Evolutionary conservation across 2,797 vertebrate genomes (phyloP), one percentile per base, ranked within the genome.

Genomic region (Telmatherina bonti): DNA sequence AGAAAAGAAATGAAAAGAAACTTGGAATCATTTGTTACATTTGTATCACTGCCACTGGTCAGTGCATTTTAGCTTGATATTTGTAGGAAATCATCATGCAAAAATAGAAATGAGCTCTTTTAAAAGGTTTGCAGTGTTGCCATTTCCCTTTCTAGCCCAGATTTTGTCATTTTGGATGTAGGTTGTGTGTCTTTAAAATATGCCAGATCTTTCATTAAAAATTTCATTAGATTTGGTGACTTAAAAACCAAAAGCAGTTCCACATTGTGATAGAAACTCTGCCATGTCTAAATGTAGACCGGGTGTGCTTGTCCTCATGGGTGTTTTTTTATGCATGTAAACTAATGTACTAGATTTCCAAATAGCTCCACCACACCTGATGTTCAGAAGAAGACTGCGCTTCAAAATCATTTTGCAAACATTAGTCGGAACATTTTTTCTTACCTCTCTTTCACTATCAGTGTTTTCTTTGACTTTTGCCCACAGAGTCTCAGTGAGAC

Each of bases 391-490:
- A 7, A 4, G 2, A 45, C 41, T 45, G 41, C 20, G 15, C 15
- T 41, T 45, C 18, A n/a, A 1, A 45, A 45, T 0, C 20, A 20
- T 6, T 45, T 45, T n/a, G 22, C 6, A 45, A 61, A 45, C 27
- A 30, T 60, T 33, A 52, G 33, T 29, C n/a, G 24, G 6, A 43
- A 47, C 11, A 22, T 24, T 22, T 22, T 43, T 47, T 54, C 27
- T 62, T 51, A 55, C 60, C 59, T 52, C 29, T 41, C 30, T 29
- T 45, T 30, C 18, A 29, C 7, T 41, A 29, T 54, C 51, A n/a
- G 49, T 22, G 6, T 36, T 58, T 33, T 45, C 69, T 41, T 60
- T 60, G 57, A 24, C 36, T 13, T 43, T 60, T 18, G n/a, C 54
- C 29, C 2, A 35, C 33, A 55, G 52, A 64, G 15, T n/a, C 24